Evolutionary conservation across 2,888 invertebrate species (phyloP).

Genomic region (Tenthredo amoena): DNA sequence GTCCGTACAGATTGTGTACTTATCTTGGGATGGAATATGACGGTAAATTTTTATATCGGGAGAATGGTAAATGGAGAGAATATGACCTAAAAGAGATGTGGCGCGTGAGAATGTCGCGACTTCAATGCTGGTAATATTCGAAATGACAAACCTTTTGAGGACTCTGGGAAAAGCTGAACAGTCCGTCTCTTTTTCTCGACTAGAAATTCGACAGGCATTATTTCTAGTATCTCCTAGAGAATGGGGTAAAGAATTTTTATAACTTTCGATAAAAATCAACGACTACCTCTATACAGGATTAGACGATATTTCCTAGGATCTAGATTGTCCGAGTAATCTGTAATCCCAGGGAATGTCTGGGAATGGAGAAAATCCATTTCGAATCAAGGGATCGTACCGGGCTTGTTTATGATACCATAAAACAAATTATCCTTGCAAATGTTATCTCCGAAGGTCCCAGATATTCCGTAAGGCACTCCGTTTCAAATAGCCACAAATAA

Average conservation of each 20-base stretch:
- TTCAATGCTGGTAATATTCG: background rate
- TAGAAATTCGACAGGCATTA: background rate
- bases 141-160: background rate
- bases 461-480: conserved; percentile 1
- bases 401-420: conserved; percentile 28
- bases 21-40: background rate
- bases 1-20: background rate
- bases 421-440: conserved; percentile 45
- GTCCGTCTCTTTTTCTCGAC: background rate
- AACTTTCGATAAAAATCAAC: conserved; percentile 1
- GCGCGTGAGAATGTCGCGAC: background rate
- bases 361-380: conserved; percentile 29
- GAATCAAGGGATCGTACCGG: conserved; percentile 21
- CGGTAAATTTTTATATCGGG: background rate
- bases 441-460: background rate
- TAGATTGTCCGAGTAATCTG: background rate
- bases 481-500: background rate
- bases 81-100: background rate
- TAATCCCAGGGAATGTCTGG: background rate
- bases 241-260: background rate
- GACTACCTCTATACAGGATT: background rate
- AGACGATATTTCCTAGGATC: background rate
- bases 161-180: background rate
- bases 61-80: background rate
- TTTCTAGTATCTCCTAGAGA: background rate